phyloP scores from a whole-genome alignment of 1,140 invertebrate species.

The Hycleus phaleratus region DNA sequence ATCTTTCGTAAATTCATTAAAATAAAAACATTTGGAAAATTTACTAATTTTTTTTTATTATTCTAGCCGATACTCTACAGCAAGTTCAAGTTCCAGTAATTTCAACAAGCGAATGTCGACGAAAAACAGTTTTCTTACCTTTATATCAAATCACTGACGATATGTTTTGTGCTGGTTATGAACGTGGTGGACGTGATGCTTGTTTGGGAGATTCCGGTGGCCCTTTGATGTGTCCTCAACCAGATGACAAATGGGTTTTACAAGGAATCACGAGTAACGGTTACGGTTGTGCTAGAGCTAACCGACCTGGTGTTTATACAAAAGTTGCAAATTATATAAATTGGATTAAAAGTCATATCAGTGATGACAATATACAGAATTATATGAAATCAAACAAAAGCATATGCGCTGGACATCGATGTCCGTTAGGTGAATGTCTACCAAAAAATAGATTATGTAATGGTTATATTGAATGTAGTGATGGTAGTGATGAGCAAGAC shows the following conservation, averaged over 20 bases:
- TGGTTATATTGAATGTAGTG: conserved; percentile 66
- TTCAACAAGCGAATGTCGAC: conserved; percentile 70
- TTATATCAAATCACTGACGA: conserved; percentile 44
- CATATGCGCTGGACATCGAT: conserved; percentile 59
- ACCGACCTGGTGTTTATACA: conserved; percentile 81
- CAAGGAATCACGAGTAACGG: conserved; percentile 70
- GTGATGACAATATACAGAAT: conserved; percentile 8
- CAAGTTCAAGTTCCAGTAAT: conserved; percentile 79
- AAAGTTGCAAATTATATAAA: conserved; percentile 71
- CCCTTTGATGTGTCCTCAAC: conserved; percentile 45
- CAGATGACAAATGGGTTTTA: conserved; percentile 29
- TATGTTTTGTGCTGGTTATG: conserved; percentile 40
- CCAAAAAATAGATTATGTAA: conserved; percentile 64
- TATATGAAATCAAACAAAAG: conserved; percentile 35
- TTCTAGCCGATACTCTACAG: conserved; percentile 73
- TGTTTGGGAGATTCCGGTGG: conserved; percentile 62
- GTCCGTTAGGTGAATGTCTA: conserved; percentile 67
- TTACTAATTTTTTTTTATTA: not conserved
- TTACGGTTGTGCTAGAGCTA: conserved; percentile 74
- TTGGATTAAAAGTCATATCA: conserved; percentile 55
- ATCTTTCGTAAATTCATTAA: conserved; percentile 64
- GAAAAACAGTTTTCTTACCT: conserved; percentile 65
- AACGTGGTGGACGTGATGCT: conserved; percentile 46
- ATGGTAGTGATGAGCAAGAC: conserved; percentile 61
- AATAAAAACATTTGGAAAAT: not conserved